Evolutionary conservation across 2,113 vertebrate genomes (phyloP).

Genomic region (Arizona elegans): DNA sequence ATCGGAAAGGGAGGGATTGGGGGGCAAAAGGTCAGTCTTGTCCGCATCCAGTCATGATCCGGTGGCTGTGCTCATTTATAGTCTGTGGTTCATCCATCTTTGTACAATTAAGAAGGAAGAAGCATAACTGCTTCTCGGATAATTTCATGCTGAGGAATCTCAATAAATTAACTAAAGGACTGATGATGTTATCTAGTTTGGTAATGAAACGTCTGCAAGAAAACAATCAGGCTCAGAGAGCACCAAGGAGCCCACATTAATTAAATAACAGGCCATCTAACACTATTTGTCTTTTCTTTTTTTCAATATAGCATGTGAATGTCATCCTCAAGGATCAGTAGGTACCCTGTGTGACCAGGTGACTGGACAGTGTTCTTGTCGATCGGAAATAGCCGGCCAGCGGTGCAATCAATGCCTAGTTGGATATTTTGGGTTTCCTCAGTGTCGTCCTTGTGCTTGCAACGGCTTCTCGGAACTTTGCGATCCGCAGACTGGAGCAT

Average conservation of each 20-base stretch:
- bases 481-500: constrained; percentile 68
- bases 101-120: too few species aligned
- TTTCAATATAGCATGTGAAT: constrained; percentile 75
- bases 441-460: constrained; percentile 76
- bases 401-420: constrained; percentile 73
- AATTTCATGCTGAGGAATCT: background rate
- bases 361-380: constrained; percentile 81
- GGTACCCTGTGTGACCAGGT: constrained; percentile 75
- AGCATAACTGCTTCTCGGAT: too few species aligned
- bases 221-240: background rate
- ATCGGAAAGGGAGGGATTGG: too few species aligned
- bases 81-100: too few species aligned
- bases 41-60: too few species aligned
- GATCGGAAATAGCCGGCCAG: constrained; percentile 60
- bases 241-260: background rate
- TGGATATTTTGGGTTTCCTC: constrained; percentile 81
- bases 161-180: background rate
- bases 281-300: background rate
- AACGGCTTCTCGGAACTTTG: constrained; percentile 75
- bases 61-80: too few species aligned
- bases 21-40: too few species aligned
- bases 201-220: too few species aligned
- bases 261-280: too few species aligned
- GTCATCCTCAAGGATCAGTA: constrained; percentile 75
- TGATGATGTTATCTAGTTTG: too few species aligned